A percentile compares a stretch with the other conserved stretches of the same genome.
These are phyloP conservation scores for Phalacrocorax brasilianus DNA, from an alignment of 2,113 vertebrate genomes.

Conservation along the genomic window DNA sequence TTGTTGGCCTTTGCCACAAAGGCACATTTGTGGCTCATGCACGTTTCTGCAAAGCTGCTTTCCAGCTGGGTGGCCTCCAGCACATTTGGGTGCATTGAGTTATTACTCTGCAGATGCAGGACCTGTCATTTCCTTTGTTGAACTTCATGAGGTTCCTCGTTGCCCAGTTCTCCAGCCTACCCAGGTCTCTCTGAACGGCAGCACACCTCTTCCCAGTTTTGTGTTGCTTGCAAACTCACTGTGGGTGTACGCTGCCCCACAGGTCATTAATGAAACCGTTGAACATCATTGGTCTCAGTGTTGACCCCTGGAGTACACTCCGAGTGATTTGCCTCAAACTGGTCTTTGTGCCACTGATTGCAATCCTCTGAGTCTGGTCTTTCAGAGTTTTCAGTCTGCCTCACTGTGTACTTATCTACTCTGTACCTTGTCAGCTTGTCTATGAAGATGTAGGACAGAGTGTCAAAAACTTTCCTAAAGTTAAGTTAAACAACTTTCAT, in stretches of 20 bases:
- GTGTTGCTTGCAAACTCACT: background rate
- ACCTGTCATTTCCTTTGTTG: background rate
- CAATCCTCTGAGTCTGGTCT: background rate
- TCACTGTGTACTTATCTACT: background rate
- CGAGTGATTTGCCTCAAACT: background rate
- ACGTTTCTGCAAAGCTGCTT: background rate
- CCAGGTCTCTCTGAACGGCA: background rate
- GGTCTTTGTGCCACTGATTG: background rate
- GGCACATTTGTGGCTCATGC: background rate
- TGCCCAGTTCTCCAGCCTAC: background rate
- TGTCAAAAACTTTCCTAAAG: background rate
- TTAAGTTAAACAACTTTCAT: background rate
- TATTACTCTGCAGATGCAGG: background rate
- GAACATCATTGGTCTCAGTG: background rate
- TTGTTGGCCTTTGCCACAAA: background rate
- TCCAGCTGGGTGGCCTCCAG: background rate
- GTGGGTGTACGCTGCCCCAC: too few relatives aligned
- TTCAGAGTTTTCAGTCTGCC: background rate
- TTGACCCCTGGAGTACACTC: background rate
- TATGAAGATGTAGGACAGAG: background rate
- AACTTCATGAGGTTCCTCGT: background rate
- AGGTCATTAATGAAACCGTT: background rate
- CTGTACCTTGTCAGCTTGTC: background rate
- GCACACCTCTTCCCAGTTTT: background rate
- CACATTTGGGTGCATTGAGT: background rate